A percentile compares a stretch with the other conserved stretches of the same genome.
These are phyloP conservation scores for Catharus ustulatus DNA, from an alignment of 2,797 vertebrate genomes.

Conservation along the genomic window DNA sequence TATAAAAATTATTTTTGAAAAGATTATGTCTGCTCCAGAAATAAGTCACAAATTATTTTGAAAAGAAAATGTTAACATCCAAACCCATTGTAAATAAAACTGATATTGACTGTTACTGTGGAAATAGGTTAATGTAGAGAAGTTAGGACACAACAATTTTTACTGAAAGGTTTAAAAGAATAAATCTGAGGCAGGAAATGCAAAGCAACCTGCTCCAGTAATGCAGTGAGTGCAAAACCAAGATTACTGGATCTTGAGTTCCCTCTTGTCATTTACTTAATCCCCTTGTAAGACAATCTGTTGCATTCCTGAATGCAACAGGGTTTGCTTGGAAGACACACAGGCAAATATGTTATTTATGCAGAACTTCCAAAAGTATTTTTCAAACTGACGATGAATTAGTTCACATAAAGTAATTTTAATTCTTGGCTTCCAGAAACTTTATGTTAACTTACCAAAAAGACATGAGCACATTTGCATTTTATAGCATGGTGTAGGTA, in stretches of 20 bases:
- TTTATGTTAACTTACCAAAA: background rate
- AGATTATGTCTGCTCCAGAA: background rate
- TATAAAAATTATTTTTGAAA: fast-evolving
- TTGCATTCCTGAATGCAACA: background rate
- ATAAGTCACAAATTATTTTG: background rate
- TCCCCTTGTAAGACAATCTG: background rate
- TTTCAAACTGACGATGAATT: background rate
- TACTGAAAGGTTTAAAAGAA: background rate
- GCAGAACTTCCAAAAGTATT: background rate
- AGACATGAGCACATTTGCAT: fast-evolving
- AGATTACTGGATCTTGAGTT: background rate
- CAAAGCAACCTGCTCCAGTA: background rate
- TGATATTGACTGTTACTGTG: background rate
- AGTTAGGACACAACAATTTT: background rate
- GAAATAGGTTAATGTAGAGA: background rate
- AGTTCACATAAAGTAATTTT: background rate
- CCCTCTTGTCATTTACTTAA: background rate
- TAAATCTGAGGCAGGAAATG: background rate
- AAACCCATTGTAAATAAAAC: background rate
- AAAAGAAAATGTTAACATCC: background rate
- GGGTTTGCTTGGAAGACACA: background rate
- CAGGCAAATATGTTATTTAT: background rate
- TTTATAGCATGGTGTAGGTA: background rate
- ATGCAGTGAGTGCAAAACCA: background rate
- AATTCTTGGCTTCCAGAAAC: background rate